Conservation (phyloP, 2,797 vertebrate genomes). For the Brotula barbata region DNA sequence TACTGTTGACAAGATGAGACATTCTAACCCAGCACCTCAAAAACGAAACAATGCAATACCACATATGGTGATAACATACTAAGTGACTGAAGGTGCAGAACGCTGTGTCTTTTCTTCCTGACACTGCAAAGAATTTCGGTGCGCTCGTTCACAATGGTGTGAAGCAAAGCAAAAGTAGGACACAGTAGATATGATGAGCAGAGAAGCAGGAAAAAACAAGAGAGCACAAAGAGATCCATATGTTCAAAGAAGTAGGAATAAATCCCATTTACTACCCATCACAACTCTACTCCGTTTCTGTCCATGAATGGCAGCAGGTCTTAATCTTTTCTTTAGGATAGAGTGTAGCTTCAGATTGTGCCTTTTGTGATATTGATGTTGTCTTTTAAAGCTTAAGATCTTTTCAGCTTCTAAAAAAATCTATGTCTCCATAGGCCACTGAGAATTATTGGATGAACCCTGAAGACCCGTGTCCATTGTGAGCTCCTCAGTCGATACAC, state of each 20-base stretch:
- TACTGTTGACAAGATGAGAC: conserved; percentile 36
- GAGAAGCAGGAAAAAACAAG: conserved; percentile 27
- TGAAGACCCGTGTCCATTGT: conserved; percentile 41
- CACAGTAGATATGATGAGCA: conserved; percentile 31
- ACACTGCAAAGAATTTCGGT: conserved; percentile 45
- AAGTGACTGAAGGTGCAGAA: conserved; percentile 53
- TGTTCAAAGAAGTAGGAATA: conserved; percentile 19
- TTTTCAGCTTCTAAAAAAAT: conserved; percentile 28
- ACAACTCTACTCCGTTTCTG: conserved; percentile 2
- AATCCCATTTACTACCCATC: conserved; percentile 11
- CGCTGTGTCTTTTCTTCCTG: conserved; percentile 1
- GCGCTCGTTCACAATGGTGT: conserved; percentile 33
- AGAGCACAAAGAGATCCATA: conserved; percentile 57
- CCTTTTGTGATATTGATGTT: conserved; percentile 10
- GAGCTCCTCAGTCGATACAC: conserved; percentile 46
- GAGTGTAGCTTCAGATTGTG: not conserved
- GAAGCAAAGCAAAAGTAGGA: conserved; percentile 52
- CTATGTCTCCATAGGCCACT: conserved; percentile 35
- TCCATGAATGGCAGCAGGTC: too few species aligned
- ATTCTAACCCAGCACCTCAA: conserved; percentile 42
- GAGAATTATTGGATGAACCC: conserved; percentile 46
- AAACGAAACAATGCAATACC: conserved; percentile 56
- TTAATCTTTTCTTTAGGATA: too few species aligned
- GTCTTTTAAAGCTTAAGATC: conserved; percentile 43
- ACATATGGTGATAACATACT: conserved; percentile 48